Conservation (phyloP, 2,888 invertebrate species). For the Netelia fuscicornis region DNA sequence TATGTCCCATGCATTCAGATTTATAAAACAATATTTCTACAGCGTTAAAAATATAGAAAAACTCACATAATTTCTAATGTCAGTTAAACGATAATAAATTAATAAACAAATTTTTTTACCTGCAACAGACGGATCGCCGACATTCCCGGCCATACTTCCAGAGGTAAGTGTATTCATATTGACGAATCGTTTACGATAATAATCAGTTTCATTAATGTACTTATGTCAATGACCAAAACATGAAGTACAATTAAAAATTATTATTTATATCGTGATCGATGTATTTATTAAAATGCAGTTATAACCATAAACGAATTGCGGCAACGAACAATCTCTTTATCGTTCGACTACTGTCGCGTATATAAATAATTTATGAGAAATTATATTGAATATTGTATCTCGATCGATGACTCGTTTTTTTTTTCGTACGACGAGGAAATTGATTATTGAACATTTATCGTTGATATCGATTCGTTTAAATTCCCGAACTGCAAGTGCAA, state of each 20-base stretch:
- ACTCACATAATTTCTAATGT: neutral
- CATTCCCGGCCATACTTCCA: conserved; percentile 33
- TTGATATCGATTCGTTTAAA: neutral
- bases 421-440: neutral
- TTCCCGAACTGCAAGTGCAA: neutral
- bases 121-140: conserved; percentile 1
- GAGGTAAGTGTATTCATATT: conserved; percentile 38
- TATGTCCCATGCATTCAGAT: neutral
- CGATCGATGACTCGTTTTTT: neutral
- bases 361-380: neutral
- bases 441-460: conserved; percentile 6
- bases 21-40: too few relatives aligned
- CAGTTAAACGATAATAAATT: neutral
- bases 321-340: neutral
- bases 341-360: neutral
- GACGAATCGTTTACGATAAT: neutral
- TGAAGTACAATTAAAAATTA: too few relatives aligned
- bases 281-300: too few relatives aligned
- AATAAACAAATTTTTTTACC: conserved; percentile 1
- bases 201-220: too few relatives aligned
- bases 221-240: too few relatives aligned
- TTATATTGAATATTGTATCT: neutral
- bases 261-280: too few relatives aligned
- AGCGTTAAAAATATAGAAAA: neutral
- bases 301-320: neutral